A percentile compares a stretch with the other conserved stretches of the same genome.
These are phyloP conservation scores for Leptopilina boulardi DNA, from an alignment of 1,140 invertebrate species.

Conservation along the genomic window DNA sequence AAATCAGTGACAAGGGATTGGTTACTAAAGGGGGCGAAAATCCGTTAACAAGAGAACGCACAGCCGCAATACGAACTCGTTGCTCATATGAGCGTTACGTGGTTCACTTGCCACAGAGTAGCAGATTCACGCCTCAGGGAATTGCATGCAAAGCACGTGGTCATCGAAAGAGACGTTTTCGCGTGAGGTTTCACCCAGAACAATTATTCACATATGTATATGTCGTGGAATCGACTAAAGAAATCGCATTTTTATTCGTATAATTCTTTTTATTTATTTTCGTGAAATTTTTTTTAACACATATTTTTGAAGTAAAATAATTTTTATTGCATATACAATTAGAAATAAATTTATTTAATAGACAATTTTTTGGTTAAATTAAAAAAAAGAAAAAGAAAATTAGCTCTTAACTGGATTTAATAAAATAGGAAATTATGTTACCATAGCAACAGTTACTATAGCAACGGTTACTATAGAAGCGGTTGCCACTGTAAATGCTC, in stretches of 20 bases:
- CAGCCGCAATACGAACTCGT: slow-evolving; percentile 33
- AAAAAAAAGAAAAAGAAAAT: no score
- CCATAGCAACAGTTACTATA: no score
- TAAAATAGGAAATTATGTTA: no score
- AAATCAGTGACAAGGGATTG: slow-evolving; percentile 28
- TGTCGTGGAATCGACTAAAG: slow-evolving; percentile 4
- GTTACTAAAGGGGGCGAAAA: slow-evolving; percentile 21
- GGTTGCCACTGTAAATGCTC: no score
- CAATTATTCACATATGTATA: slow-evolving; percentile 17
- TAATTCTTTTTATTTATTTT: not conserved
- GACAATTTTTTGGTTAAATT: no score
- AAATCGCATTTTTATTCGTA: not conserved
- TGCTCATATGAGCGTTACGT: slow-evolving; percentile 20
- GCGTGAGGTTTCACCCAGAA: not conserved
- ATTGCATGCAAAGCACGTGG: slow-evolving; percentile 43
- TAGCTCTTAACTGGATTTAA: no score
- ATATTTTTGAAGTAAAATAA: no score
- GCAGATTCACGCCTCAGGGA: slow-evolving; percentile 43
- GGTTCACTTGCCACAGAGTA: slow-evolving; percentile 40
- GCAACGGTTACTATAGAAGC: no score
- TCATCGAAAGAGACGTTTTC: slow-evolving; percentile 22
- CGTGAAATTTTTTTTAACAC: not conserved
- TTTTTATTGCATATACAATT: no score
- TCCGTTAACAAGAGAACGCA: slow-evolving; percentile 24
- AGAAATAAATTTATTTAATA: no score